These are phyloP conservation scores for Caranx melampygus DNA, from an alignment of 2,113 vertebrate species.

Conservation along the genomic window DNA sequence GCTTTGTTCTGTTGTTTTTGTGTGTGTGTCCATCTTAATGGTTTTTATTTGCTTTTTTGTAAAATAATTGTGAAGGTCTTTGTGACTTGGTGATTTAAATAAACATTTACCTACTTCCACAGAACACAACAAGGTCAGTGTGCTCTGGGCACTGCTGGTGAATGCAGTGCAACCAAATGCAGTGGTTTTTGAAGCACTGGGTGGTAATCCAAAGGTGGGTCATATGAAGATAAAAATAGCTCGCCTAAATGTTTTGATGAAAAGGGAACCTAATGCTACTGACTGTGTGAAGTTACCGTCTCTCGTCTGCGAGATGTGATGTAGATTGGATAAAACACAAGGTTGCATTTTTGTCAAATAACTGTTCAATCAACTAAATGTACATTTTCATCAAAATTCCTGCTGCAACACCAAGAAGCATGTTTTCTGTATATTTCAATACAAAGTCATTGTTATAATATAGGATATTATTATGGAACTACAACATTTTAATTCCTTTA, in stretches of 20 bases:
- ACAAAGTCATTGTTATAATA: too few relatives aligned
- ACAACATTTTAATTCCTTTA: not conserved
- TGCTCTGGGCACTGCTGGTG: constrained; percentile 7
- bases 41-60: too few relatives aligned
- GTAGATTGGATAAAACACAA: not conserved
- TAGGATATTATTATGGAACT: not conserved
- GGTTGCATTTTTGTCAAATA: not conserved
- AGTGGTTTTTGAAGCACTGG: constrained; percentile 45
- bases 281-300: constrained; percentile 8
- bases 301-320: not conserved
- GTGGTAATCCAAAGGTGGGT: constrained; percentile 56
- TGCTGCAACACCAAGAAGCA: not conserved
- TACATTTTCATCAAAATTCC: not conserved
- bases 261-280: constrained; percentile 20
- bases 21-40: too few relatives aligned
- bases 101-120: too few relatives aligned
- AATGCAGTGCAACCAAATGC: constrained; percentile 22
- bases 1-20: too few relatives aligned
- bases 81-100: too few relatives aligned
- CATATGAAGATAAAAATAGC: constrained; percentile 50
- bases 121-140: constrained; percentile 40
- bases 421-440: not conserved
- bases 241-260: constrained; percentile 25
- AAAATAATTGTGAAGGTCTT: too few relatives aligned
- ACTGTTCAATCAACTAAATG: not conserved